Evolutionary conservation across 2,113 vertebrate genomes (phyloP), one percentile per base, ranked within the genome.

Genomic region (Australoheros scitulus): DNA sequence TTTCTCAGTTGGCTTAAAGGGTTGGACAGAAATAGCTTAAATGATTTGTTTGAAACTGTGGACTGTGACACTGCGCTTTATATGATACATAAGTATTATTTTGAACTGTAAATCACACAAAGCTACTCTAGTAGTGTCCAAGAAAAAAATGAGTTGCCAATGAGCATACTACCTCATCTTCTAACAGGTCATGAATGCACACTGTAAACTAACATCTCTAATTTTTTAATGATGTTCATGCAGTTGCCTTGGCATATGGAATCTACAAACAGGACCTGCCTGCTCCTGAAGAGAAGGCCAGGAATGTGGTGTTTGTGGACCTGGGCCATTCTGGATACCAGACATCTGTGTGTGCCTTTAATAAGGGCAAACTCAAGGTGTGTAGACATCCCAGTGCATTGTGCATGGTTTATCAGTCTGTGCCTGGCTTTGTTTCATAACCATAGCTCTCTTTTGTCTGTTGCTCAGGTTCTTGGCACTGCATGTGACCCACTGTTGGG

Each of bases 191-290:
- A 29, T 32, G 29, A 72, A 72, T 18, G 17, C 32, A 32, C 47
- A 52, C 2, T 50, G 15, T 50, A 52, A 52, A 1, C 17, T 72
- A 52, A 72, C 47, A 52, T 32, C 18, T 10, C 7, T 20, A 70
- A 5, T 63, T 63, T 2, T 38, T 85, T 50, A 82, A 60, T 80
- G 36, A 11, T 6, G 10, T 57, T 11, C 20, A 41, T 83, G 0
- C 89, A 99, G 98, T 99, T 95, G 97, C 98, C 58, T 96, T 99
- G 89, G 98, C 98, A 0, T 99, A 99, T 81, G 98, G 98, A 57
- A 99, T 99, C 91, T 99, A 99, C 92, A 99, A 99, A 92, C 98
- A 98, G 95, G 98, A 99, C 92, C 97, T 99, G 77, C 98, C 98
- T 88, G 87, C 96, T 76, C 95, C 97, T 0, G 98, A 99, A 91